Conservation (phyloP, 2,113 vertebrate species). For the Melanerpes formicivorus region DNA sequence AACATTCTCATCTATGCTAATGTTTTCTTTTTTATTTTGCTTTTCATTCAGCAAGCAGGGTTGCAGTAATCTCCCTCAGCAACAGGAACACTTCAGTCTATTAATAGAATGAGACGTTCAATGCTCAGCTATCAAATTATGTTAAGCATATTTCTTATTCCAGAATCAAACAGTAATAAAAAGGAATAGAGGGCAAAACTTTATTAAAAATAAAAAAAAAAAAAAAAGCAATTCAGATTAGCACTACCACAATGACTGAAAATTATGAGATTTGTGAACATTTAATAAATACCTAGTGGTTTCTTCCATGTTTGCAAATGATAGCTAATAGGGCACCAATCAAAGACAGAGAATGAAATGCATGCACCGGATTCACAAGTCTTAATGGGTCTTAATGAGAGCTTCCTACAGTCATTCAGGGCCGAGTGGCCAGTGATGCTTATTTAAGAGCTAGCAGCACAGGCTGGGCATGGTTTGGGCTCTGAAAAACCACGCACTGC, state of each 20-base stretch:
- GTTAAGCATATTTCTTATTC: not conserved
- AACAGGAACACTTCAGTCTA: slow-evolving; percentile 9
- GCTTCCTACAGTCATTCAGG: not conserved
- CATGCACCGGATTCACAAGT: not conserved
- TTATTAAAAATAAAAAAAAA: not conserved
- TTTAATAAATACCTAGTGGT: not conserved
- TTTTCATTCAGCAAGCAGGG: slow-evolving; percentile 23
- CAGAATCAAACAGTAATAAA: slow-evolving; percentile 15
- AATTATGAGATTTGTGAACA: not conserved
- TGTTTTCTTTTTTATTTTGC: not conserved
- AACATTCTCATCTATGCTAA: not conserved
- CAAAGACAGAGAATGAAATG: not conserved
- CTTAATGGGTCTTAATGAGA: not conserved
- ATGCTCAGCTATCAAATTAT: not conserved
- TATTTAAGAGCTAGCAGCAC: not conserved
- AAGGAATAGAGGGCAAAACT: not conserved
- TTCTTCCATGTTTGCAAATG: not conserved
- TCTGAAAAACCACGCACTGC: not conserved
- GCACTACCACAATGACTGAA: not conserved
- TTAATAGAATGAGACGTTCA: slow-evolving; percentile 29
- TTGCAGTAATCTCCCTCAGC: slow-evolving; percentile 26
- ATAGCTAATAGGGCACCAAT: not conserved
- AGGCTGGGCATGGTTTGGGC: not conserved
- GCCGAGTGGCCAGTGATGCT: not conserved
- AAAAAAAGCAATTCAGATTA: not conserved